Conservation (phyloP, 2,113 vertebrate genomes). For the Carollia perspicillata region DNA sequence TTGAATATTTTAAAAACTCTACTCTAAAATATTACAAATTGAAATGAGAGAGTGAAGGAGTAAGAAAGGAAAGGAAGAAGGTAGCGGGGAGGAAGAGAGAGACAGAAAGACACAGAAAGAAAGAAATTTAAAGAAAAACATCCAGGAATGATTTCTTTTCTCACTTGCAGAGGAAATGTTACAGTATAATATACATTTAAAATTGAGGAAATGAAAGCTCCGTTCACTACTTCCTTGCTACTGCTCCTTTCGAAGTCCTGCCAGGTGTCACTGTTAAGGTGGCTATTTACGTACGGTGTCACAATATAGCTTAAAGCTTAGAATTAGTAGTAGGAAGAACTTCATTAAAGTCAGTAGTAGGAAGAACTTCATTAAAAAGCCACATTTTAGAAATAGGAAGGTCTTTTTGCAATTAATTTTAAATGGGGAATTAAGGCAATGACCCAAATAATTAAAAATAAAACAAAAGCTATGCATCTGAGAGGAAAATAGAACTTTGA, state of each 20-base stretch:
- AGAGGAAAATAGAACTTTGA: conserved; percentile 29
- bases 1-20: background rate
- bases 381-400: conserved; percentile 35
- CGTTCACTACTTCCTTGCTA: background rate
- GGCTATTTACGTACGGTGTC: conserved; percentile 27
- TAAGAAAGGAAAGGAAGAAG: rapidly evolving
- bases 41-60: background rate
- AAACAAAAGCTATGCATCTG: conserved; percentile 44
- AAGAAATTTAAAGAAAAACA: background rate
- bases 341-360: conserved; percentile 29
- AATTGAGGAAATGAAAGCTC: background rate
- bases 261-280: conserved; percentile 17
- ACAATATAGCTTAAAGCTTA: conserved; percentile 54
- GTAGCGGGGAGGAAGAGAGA: rapidly evolving
- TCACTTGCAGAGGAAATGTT: background rate
- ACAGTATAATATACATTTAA: background rate
- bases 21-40: background rate
- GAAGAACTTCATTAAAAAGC: conserved; percentile 46
- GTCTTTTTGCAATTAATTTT: conserved; percentile 46
- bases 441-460: conserved; percentile 70
- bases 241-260: background rate
- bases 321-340: background rate
- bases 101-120: too few species aligned
- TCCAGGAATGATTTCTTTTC: background rate
- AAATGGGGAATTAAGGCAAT: conserved; percentile 69